Conservation (phyloP, 2,113 vertebrate genomes). For the Psilopsiagon aymara region DNA sequence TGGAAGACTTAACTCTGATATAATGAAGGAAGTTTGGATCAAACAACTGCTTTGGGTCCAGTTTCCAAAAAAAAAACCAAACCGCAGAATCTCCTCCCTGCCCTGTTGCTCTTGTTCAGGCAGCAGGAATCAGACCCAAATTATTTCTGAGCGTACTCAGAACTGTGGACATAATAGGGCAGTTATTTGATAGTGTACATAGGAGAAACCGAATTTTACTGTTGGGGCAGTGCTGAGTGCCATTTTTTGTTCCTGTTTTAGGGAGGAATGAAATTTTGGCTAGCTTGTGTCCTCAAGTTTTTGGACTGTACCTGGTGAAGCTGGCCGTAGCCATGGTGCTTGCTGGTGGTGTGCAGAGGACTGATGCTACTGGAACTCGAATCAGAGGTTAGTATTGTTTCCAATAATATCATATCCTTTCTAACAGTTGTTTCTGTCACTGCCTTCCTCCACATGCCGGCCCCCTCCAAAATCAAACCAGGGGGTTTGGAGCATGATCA, state of each 20-base stretch:
- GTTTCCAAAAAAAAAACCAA: background rate
- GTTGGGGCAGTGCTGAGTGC: background rate
- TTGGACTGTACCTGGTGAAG: slow-evolving; percentile 95
- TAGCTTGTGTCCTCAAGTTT: slow-evolving; percentile 95
- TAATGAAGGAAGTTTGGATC: background rate
- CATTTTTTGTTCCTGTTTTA: slow-evolving; percentile 59
- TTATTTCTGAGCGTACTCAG: background rate
- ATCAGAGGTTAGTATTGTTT: slow-evolving; percentile 85
- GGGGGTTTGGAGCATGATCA: background rate
- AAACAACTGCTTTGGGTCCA: background rate
- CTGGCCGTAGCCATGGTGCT: slow-evolving; percentile 93
- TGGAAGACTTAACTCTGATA: background rate
- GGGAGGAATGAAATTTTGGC: slow-evolving; percentile 93
- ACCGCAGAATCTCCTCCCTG: background rate
- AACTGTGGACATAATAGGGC: background rate
- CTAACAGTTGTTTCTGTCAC: background rate
- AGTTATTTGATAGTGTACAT: background rate
- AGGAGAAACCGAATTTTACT: background rate
- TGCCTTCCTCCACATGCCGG: background rate
- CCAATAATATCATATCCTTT: background rate
- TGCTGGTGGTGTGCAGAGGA: slow-evolving; percentile 93
- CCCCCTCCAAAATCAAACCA: background rate
- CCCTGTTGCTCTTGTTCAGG: background rate
- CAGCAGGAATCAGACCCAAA: background rate
- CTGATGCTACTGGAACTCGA: slow-evolving; percentile 89